These are phyloP conservation scores for Dinomys branickii DNA, from an alignment of 2,113 vertebrate genomes.

Conservation along the genomic window DNA sequence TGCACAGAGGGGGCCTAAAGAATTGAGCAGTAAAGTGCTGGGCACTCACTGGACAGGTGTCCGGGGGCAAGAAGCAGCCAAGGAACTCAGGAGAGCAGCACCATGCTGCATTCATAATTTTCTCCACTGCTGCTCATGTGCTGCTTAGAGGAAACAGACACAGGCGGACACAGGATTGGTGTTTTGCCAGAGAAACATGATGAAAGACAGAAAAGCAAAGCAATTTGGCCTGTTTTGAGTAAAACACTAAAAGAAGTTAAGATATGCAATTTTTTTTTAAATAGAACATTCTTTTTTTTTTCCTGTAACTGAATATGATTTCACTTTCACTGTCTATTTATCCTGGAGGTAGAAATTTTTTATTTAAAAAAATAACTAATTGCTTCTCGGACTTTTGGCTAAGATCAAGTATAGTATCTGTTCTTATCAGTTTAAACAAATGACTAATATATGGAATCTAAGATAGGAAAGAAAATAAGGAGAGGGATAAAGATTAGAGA, in stretches of 20 bases:
- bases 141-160: background rate
- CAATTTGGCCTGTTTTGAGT: conserved; percentile 1
- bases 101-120: background rate
- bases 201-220: conserved; percentile 11
- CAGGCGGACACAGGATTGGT: background rate
- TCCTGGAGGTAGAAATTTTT: background rate
- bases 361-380: background rate
- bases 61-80: background rate
- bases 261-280: background rate
- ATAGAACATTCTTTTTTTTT: background rate
- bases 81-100: background rate
- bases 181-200: background rate
- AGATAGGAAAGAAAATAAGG: background rate
- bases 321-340: conserved; percentile 25
- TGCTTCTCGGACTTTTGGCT: too few species aligned
- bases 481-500: background rate
- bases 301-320: conserved; percentile 30
- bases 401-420: too few species aligned
- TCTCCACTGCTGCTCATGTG: background rate
- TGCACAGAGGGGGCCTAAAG: background rate
- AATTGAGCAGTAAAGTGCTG: background rate
- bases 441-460: background rate
- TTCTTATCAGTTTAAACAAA: too few species aligned
- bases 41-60: background rate
- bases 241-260: background rate